Base-by-base conservation (phyloP, 2,113 vertebrate genomes). In the Pluvialis apricaria region DNA sequence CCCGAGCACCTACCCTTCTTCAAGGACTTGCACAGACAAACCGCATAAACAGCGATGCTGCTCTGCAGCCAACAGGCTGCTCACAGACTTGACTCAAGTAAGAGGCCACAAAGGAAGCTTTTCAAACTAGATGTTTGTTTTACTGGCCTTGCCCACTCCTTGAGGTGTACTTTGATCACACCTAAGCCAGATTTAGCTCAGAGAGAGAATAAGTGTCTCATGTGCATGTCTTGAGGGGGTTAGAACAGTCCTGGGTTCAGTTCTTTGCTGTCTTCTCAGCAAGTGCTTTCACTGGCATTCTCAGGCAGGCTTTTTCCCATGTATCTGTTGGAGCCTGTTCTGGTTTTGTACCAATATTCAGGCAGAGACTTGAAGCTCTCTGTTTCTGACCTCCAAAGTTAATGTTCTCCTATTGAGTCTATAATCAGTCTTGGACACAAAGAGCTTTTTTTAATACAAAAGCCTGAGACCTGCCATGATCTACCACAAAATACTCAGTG, bases 121-220 rank as follows among this genome's bases (percentile, higher is more conserved):
- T 96, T 85, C 73, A 52, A 79, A 54, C 52, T 64, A 47, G 8
- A 0, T 61, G 13, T 87, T 91, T 95, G 73, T 72, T 87, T 82
- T 91, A 24, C 70, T 29, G 58, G 82, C 75, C 70, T 88, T 93
- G 82, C 96, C 96, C 70, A 76, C 44, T 77, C 93, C 82, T 94
- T 52, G 60, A 90, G 85, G 81, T 91, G 62, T 93, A 9, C 94
- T 95, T 97, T 96, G 92, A 94, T 96, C 93, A n/a, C 70, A 85
- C 75, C 85, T 82, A 65, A 82, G 52, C 75, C 78, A 71, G 49
- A 76, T 88, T 71, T 82, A 93, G 66, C 70, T 89, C 47, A 49
- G 75, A 51, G 71, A 66, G 83, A 83, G 75, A 83, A 36, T 28
- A 80, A 79, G 26, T 57, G 66, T 77, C 58, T 93, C 47, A 61